Percentiles rank a stretch among this genome's conserved stretches.
Conservation (phyloP, 2,113 vertebrate genomes). For the Holacanthus passer region DNA sequence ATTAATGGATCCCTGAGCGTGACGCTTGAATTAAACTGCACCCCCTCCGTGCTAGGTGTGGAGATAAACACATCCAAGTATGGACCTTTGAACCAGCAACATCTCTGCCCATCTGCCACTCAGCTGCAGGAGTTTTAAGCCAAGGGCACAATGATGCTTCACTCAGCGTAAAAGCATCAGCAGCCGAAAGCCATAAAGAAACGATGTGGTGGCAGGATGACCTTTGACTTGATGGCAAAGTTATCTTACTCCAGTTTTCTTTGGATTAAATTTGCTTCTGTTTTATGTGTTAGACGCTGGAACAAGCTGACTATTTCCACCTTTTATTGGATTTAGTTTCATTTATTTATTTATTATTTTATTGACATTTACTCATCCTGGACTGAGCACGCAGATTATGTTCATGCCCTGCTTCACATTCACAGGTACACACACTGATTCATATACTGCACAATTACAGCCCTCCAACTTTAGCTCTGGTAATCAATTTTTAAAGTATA, state of each 20-base stretch:
- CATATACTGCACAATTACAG: background rate
- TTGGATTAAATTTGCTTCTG: background rate
- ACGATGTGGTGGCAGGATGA: slow-evolving; percentile 34
- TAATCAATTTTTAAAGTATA: background rate
- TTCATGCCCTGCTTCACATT: background rate
- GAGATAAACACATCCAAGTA: slow-evolving; percentile 69
- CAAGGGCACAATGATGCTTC: slow-evolving; percentile 37
- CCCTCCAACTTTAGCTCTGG: background rate
- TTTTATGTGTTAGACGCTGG: background rate
- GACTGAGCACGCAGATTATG: background rate
- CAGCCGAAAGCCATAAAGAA: slow-evolving; percentile 19
- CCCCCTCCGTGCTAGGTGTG: slow-evolving; percentile 54
- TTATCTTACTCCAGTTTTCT: background rate
- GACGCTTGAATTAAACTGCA: slow-evolving; percentile 76
- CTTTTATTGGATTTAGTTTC: background rate
- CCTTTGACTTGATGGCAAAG: slow-evolving; percentile 20
- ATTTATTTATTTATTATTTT: background rate
- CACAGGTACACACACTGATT: background rate
- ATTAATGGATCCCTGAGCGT: slow-evolving; percentile 74
- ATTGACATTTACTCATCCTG: background rate
- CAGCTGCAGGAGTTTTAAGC: slow-evolving; percentile 58
- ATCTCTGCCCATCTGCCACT: slow-evolving; percentile 75
- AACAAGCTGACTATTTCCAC: background rate
- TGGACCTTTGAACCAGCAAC: slow-evolving; percentile 65
- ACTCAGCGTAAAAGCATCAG: slow-evolving; percentile 30